Evolutionary conservation across 53 echinoderm and acorn worm genomes (phyloP), one percentile per base, ranked within the genome.

Genomic region (Astropecten irregularis): DNA sequence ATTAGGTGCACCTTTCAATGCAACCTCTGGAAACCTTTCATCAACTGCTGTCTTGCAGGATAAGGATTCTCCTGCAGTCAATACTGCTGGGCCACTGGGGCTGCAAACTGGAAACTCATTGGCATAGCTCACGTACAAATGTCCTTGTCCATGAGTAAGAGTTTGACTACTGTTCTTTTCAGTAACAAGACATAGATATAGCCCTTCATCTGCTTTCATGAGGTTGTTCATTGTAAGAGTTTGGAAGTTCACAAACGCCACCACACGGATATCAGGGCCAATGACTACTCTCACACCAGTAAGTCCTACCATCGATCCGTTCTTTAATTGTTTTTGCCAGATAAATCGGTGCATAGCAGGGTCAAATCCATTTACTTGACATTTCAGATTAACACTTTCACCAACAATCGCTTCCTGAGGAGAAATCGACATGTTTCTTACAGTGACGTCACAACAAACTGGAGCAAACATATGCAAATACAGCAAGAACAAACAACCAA

Each of bases 41-140:
- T 71, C 71, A 32, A 22, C 51, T 16, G 51, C 30, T 9, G 70
- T 70, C 18, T 20, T 48, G 49, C 70, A 70, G 20, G 70, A 49
- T 18, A 70, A 29, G 29, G 9, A 51, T 32, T 71, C 53, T 50
- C 71, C 71, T 21, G 31, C 36, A 1, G 16, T 18, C 52, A 71
- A 34, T n/a, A 9, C 52, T 33, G 71, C 35, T 20, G 34, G 52
- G 31, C 71, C 71, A n/a, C 36, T 11, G 16, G 71, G 71, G 33
- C 18, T 19, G 33, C 71, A 71, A 50, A 71, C 71, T 33, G 71
- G 71, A 49, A 71, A 71, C 33, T 52, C 71, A 1, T 51, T 20
- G 20, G 71, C 31, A 50, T 48, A 52, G 30, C 33, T 71, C 6
- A 71, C 71, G 11, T 15, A 30, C 9, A 71, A 4, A 29, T 9